Percentiles rank a stretch among this genome's conserved stretches.
These are phyloP conservation scores for Halcyon smyrnensis DNA, from an alignment of 2,797 vertebrate species.

Conservation along the genomic window DNA sequence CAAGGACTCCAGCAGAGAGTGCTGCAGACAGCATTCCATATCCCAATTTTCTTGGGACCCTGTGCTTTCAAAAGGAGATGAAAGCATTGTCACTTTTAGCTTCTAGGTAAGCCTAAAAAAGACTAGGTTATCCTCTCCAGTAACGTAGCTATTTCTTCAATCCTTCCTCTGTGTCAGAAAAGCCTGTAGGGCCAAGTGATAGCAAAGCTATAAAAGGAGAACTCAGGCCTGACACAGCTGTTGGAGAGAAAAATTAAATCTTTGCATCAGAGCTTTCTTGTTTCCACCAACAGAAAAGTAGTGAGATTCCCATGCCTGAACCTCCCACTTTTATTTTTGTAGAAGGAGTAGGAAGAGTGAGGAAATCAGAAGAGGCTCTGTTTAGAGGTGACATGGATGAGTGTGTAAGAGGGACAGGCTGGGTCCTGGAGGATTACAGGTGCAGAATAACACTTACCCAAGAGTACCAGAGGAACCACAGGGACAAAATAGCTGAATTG, in stretches of 20 bases:
- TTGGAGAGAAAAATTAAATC: not conserved
- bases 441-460: not conserved
- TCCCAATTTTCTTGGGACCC: not conserved
- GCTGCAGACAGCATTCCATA: not conserved
- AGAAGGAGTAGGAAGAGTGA: not conserved
- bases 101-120: not conserved
- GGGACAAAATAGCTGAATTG: not conserved
- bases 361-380: not conserved
- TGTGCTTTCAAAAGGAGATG: not conserved
- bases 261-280: not conserved
- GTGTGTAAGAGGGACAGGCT: not conserved
- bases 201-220: not conserved
- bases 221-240: not conserved
- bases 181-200: not conserved
- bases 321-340: not conserved
- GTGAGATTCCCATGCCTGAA: not conserved
- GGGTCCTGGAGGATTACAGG: not conserved
- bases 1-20: not conserved
- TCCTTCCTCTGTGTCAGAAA: not conserved
- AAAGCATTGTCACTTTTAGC: not conserved
- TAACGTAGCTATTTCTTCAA: not conserved
- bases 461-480: not conserved
- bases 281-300: not conserved
- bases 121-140: not conserved
- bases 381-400: not conserved